Evolutionary conservation across 2,113 vertebrate species (phyloP).

Genomic region (Onychostoma macrolepis): DNA sequence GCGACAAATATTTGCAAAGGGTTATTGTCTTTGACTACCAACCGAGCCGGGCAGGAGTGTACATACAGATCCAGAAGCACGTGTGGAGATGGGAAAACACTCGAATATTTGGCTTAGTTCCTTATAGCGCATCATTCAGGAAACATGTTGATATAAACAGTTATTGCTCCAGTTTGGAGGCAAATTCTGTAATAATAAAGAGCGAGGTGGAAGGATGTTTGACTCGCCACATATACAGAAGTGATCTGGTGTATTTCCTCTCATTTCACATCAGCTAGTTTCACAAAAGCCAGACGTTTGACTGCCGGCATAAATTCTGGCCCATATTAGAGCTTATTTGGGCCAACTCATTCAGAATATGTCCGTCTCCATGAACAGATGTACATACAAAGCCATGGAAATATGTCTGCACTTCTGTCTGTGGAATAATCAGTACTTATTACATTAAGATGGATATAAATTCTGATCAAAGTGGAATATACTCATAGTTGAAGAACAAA

Average conservation of each 20-base stretch:
- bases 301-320: background rate
- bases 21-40: constrained; percentile 45
- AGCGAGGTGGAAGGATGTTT: background rate
- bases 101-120: constrained; percentile 14
- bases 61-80: background rate
- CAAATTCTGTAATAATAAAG: background rate
- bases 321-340: background rate
- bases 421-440: background rate
- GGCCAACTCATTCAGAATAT: background rate
- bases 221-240: background rate
- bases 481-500: too few species aligned
- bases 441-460: background rate
- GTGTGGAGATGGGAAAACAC: constrained; percentile 4
- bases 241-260: background rate
- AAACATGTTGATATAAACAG: background rate
- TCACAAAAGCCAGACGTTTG: background rate
- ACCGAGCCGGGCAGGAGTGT: background rate
- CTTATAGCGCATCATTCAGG: background rate
- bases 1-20: constrained; percentile 53
- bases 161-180: background rate
- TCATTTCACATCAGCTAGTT: background rate
- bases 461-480: background rate
- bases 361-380: background rate
- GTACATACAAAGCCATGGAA: background rate
- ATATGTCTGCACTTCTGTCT: background rate